Evolutionary conservation across 2,797 vertebrate genomes (phyloP).

Genomic region (Lagodon rhomboides): DNA sequence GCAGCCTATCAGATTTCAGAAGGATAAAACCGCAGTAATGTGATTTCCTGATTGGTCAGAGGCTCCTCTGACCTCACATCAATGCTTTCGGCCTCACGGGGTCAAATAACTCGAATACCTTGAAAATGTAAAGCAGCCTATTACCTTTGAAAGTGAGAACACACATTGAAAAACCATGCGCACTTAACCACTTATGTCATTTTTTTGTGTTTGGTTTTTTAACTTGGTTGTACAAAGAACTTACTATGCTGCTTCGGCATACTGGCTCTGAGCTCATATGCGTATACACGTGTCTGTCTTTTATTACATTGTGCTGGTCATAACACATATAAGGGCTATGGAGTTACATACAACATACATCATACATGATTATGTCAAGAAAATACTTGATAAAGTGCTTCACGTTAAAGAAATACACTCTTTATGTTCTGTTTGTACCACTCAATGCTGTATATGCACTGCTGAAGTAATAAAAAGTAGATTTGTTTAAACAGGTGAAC

Average conservation of each 20-base stretch:
- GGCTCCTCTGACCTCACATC: constrained; percentile 42
- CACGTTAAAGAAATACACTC: constrained; percentile 35
- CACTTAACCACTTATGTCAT: constrained; percentile 47
- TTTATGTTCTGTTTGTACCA: constrained; percentile 57
- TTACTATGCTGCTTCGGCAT: constrained; percentile 27
- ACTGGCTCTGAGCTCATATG: constrained; percentile 21
- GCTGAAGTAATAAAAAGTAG: constrained; percentile 77
- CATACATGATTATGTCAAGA: constrained; percentile 41
- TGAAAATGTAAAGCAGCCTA: constrained; percentile 13
- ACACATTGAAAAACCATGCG: constrained; percentile 41
- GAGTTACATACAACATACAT: constrained; percentile 21
- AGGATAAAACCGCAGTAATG: constrained; percentile 27
- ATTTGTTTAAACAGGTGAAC: constrained; percentile 71
- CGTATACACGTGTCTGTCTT: constrained; percentile 28
- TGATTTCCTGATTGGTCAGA: constrained; percentile 42
- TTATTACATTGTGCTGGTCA: constrained; percentile 56
- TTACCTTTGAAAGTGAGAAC: constrained; percentile 37
- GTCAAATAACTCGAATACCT: constrained; percentile 44
- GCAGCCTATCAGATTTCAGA: constrained; percentile 30
- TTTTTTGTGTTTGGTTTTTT: background rate
- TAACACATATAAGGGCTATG: constrained; percentile 45
- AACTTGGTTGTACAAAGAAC: constrained; percentile 29
- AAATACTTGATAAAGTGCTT: constrained; percentile 26
- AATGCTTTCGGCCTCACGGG: background rate
- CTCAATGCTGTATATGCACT: constrained; percentile 71